phyloP scores from a whole-genome alignment of 2,888 invertebrate genomes.

The Lepeophtheirus nordmannii region DNA sequence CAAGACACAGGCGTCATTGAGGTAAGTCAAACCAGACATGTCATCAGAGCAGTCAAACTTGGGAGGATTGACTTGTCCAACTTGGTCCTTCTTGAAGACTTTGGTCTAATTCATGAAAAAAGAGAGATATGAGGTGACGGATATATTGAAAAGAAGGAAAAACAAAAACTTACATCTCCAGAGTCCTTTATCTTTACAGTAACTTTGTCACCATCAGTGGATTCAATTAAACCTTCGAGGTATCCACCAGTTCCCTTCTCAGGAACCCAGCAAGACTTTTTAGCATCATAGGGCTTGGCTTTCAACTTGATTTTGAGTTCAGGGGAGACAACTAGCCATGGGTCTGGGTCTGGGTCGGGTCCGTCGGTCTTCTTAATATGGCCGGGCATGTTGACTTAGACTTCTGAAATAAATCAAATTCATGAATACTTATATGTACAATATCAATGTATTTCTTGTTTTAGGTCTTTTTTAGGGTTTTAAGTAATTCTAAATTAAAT shows the following conservation, averaged over 20 bases:
- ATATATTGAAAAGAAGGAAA: neutral
- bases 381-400: slow-evolving; percentile 48
- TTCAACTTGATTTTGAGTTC: slow-evolving; percentile 95
- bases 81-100: slow-evolving; percentile 64
- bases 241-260: slow-evolving; percentile 91
- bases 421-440: no score
- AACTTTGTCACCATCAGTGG: slow-evolving; percentile 95
- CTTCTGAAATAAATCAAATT: neutral
- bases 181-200: slow-evolving; percentile 66
- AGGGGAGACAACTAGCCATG: slow-evolving; percentile 81
- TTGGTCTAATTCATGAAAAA: slow-evolving; percentile 47
- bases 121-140: neutral
- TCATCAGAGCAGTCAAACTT: slow-evolving; percentile 98
- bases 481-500: no score
- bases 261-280: slow-evolving; percentile 23
- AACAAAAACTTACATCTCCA: slow-evolving; percentile 57
- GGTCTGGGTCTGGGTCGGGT: slow-evolving; percentile 78
- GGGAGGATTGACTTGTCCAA: slow-evolving; percentile 91
- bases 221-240: slow-evolving; percentile 90
- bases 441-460: no score
- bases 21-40: slow-evolving; percentile 96
- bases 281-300: slow-evolving; percentile 50
- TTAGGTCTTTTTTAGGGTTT: no score
- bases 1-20: slow-evolving; percentile 96
- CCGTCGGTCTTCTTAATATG: slow-evolving; percentile 28